Base-by-base conservation (phyloP, 2,113 vertebrate species). In the Talpa occidentalis region DNA sequence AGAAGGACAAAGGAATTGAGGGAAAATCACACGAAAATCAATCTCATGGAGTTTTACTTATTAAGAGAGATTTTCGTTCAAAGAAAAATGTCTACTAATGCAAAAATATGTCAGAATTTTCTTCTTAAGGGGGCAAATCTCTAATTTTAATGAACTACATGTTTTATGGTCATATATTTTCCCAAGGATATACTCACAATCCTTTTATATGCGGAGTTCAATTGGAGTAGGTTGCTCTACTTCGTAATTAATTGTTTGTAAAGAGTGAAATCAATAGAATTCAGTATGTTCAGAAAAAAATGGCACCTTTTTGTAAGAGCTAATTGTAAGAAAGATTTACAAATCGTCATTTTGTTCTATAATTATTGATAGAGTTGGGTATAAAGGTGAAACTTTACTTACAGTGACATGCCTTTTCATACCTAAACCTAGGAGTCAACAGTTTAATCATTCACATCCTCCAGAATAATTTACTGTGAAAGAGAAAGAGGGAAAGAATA, bases 311-410 rank as follows among this genome's bases (percentile, higher is more conserved):
- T 96, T 40, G 30, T 78, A 78, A 91, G 74, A 73, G 66, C 80
- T n/a, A 85, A 90, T 78, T 66, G 62, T 93, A 93, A 92, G 95
- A 88, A 90, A 94, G 67, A 88, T 67, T 93, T 90, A 72, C 87
- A 52, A 60, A 56, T 64, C 49, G 40, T 67, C 85, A 42, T 60
- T 49, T 89, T 87, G 37, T 94, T 87, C 84, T 97, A 94, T 95
- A 97, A 97, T 97, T 97, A 97, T 97, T 97, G 96, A 94, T 92
- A 88, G 97, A 92, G 91, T 70, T 92, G 95, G 59, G 96, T 87
- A 85, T 96, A 96, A 97, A 97, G 96, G 97, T 96, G 96, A 97
- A 97, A 96, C 91, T 88, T 95, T 85, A 62, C 96, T 96, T 92
- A 85, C 2, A 28, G 90, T 94, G 88, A 81, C 92, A 82, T 77